Percentiles rank a stretch among this genome's conserved stretches.
Evolutionary conservation across 2,113 vertebrate genomes (phyloP).

Genomic region (Hippocampus guttulatus): DNA sequence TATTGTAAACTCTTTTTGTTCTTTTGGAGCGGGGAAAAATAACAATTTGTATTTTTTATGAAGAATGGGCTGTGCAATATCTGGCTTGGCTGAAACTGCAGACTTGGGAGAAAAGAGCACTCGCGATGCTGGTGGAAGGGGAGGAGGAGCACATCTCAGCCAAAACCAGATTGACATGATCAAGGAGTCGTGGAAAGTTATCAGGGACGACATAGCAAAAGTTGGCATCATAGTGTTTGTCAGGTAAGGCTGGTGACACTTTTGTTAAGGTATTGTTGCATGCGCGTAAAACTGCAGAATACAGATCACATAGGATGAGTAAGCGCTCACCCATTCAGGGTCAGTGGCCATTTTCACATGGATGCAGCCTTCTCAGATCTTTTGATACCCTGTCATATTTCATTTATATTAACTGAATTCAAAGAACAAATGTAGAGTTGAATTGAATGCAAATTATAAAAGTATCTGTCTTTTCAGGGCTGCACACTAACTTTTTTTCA

Average conservation of each 20-base stretch:
- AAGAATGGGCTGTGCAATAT: conserved; percentile 76
- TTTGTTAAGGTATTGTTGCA: neutral
- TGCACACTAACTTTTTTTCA: too few relatives aligned
- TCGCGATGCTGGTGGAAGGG: conserved; percentile 3
- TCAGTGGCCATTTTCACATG: too few relatives aligned
- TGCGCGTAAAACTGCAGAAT: too few relatives aligned
- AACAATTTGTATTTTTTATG: neutral
- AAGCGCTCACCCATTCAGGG: too few relatives aligned
- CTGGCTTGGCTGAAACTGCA: conserved; percentile 60
- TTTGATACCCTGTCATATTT: too few relatives aligned
- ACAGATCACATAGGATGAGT: too few relatives aligned
- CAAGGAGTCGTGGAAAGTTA: conserved; percentile 78
- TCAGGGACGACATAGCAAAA: conserved; percentile 76
- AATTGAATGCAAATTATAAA: too few relatives aligned
- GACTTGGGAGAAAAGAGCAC: conserved; percentile 40
- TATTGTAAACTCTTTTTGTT: neutral
- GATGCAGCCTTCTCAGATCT: too few relatives aligned
- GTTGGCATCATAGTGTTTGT: conserved; percentile 79
- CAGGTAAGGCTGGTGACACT: conserved; percentile 58
- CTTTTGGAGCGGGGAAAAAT: too few relatives aligned
- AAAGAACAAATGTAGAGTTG: too few relatives aligned
- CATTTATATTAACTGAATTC: too few relatives aligned
- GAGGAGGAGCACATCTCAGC: conserved; percentile 29
- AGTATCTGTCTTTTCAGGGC: too few relatives aligned
- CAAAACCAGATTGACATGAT: conserved; percentile 70